A percentile compares a stretch with the other conserved stretches of the same genome.
Conservation (phyloP, 2,113 vertebrate species). For the Chloebia gouldiae region DNA sequence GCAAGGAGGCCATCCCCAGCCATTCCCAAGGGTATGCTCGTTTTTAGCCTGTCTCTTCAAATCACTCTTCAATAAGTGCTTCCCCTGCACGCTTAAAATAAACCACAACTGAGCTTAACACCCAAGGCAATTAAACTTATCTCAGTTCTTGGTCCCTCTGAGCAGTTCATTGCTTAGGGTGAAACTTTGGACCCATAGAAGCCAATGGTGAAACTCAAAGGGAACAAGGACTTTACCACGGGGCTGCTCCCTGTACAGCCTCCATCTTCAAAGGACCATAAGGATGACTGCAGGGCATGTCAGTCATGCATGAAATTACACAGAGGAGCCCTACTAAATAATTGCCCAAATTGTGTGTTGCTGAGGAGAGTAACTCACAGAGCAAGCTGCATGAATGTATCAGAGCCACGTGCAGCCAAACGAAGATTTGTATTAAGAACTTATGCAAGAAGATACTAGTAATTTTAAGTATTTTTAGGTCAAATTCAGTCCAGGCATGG, state of each 20-base stretch:
- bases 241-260: neutral
- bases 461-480: neutral
- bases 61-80: neutral
- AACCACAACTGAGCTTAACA: constrained; percentile 20
- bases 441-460: neutral
- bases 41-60: constrained; percentile 34
- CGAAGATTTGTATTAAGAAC: neutral
- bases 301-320: constrained; percentile 46
- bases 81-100: neutral
- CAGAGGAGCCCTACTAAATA: constrained; percentile 17
- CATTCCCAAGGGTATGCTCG: neutral
- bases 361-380: neutral
- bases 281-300: neutral
- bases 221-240: neutral
- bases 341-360: neutral
- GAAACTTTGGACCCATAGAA: neutral
- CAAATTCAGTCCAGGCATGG: neutral
- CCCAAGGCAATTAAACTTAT: constrained; percentile 32
- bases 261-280: constrained; percentile 30
- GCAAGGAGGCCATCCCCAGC: neutral
- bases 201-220: neutral
- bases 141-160: neutral
- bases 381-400: neutral
- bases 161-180: neutral
- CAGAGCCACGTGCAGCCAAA: neutral